Percentiles rank a stretch among this genome's conserved stretches.
These are phyloP conservation scores for Drosophila borborema DNA, from an alignment of 2,888 invertebrate genomes.

Conservation along the genomic window DNA sequence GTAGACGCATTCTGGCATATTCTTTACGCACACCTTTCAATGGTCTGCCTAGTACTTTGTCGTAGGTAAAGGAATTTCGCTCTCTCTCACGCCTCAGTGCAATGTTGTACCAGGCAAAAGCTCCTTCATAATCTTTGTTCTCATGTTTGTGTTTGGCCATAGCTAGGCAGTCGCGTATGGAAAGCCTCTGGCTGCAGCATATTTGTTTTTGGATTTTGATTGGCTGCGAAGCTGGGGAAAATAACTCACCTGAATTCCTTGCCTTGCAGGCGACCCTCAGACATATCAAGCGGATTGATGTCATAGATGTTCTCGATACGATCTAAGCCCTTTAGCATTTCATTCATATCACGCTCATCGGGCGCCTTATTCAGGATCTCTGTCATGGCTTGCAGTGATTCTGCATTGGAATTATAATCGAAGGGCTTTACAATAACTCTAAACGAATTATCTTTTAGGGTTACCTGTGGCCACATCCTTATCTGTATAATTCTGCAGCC, in stretches of 20 bases:
- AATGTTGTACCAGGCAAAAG: slow-evolving; percentile 49
- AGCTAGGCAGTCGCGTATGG: slow-evolving; percentile 45
- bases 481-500: slow-evolving; percentile 25
- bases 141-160: slow-evolving; percentile 46
- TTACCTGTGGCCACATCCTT: slow-evolving; percentile 35
- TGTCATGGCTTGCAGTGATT: slow-evolving; percentile 22
- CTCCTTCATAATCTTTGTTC: slow-evolving; percentile 27
- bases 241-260: slow-evolving; percentile 43
- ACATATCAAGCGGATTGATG: slow-evolving; percentile 41
- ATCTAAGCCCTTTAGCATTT: slow-evolving; percentile 30
- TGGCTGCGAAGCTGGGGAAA: background rate
- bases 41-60: slow-evolving; percentile 16
- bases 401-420: slow-evolving; percentile 7
- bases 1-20: slow-evolving; percentile 15
- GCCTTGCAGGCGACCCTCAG: slow-evolving; percentile 37
- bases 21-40: slow-evolving; percentile 14
- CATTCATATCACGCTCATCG: slow-evolving; percentile 31
- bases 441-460: background rate
- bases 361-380: slow-evolving; percentile 26
- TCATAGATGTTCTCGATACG: slow-evolving; percentile 55
- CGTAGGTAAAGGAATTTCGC: slow-evolving; percentile 4
- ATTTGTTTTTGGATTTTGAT: background rate
- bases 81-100: slow-evolving; percentile 9
- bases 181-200: slow-evolving; percentile 29
- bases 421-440: background rate